Base-by-base conservation (phyloP, 1,140 invertebrate species). In the Saccostrea glomerata region DNA sequence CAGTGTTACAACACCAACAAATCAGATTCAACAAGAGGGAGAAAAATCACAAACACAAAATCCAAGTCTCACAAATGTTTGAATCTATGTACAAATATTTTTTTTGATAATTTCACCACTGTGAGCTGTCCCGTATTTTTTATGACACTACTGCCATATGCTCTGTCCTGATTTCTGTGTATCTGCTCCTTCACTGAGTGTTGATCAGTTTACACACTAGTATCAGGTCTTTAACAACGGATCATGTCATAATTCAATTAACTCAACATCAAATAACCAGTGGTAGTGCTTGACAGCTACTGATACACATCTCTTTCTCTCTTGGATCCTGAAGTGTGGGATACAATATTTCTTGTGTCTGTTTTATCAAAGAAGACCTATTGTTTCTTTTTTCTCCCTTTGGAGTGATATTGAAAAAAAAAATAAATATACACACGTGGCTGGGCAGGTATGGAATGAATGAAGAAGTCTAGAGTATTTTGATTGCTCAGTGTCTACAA, bases 401-500 rank as follows among this genome's bases (percentile, higher is more conserved):
- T 77, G 25, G 23, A 77, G 70, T 77, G 70, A 77, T 30, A 25
- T 77, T 77, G 30, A 77, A 77, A 77, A 47, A 36, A 36, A 47
- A 47, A 77, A 77, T 77, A 77, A 77, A 77, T 77, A 77, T 77
- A 77, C 70, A 36, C 70, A 77, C 70, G 70, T 77, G 70, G 70
- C 70, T 77, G 12, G 70, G 70, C 70, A 77, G 70, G 70, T 77
- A 77, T 77, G 70, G 30, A 77, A 77, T 77, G 70, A 77, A 77
- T 77, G 70, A 77, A 77, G 70, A 77, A 77, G 70, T 77, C 70
- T 77, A 77, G 70, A 89, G 84, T 90, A 87, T 88, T 90, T 88
- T 91, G 89, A 90, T 85, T 90, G 88, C 88, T 60, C 85, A 85
- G 87, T 88, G 84, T 85, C 85, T 56, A 88, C 87, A 85, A 77